Base-by-base conservation (phyloP, 1,140 invertebrate genomes). In the Physella acuta region DNA sequence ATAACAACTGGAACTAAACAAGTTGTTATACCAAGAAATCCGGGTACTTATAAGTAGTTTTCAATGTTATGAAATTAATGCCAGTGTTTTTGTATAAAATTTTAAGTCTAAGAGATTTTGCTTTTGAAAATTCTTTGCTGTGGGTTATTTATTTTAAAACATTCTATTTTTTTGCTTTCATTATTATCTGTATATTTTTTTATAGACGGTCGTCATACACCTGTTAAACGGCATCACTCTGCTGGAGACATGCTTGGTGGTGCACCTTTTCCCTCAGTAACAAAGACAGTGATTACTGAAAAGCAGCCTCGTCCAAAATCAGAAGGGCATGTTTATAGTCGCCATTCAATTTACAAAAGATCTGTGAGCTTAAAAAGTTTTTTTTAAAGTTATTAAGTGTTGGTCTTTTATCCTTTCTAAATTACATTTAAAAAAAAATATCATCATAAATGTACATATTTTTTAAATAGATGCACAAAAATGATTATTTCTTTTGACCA, bases 161-260 rank as follows among this genome's bases (percentile, higher is more conserved):
- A 20, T 49, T 37, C 24, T 67, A 33, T n/a, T n/a, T n/a, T n/a
- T n/a, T n/a, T n/a, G n/a, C 34, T 31, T 62, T 30, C 33, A 30
- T 37, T 17, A 11, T 60, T 44, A 8, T 72, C 31, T 65, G 33
- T 36, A 31, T 56, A 61, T 56, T 24, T 68, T 37, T 56, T 69
- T 67, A 75, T 70, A 58, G 30, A 67, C 26, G 64, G 64, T 3
- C 31, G 53, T n/a, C 71, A 72, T 37, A 65, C 75, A 2, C 79
- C 79, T 59, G 83, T 85, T n/a, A 82, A 82, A 63, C 72, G 83
- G 16, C 83, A 85, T 56, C 75, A 84, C 59, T 84, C 82, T 3
- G 81, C 81, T 14, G 81, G 81, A 31, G 82, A 84, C 71, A 83
- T 84, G 83, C 69, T 83, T n/a, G 68, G 64, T 34, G 74, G 71